Evolutionary conservation across 2,888 invertebrate species (phyloP), one percentile per base, ranked within the genome.

Genomic region (Agriopis aurantiaria): DNA sequence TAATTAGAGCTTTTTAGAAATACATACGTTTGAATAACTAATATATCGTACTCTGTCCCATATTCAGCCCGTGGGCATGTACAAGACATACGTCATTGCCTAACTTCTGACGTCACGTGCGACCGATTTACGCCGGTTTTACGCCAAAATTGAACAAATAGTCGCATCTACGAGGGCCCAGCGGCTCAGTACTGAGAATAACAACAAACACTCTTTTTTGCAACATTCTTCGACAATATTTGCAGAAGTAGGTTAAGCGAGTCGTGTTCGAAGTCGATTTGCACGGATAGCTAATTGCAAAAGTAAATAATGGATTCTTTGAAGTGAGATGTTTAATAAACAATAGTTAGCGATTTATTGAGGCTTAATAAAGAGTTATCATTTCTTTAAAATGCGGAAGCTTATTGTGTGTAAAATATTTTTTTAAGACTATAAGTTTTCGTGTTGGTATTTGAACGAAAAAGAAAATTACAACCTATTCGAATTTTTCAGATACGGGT

Each of bases 131-230:
- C 65, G 62, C 62, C 74, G 70, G 68, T 68, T 71, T 72, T 77
- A 79, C 74, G 78, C 79, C 65, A 62, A 70, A 70, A 62, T 62
- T 69, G 51, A 49, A 45, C 65, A 70, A 70, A 83, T 79, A 78
- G 76, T 79, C 72, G 75, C 75, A 78, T 73, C 74, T 68, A 76
- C 72, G 74, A 58, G 45, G 46, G 11, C 11, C 33, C 33, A 33
- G 3, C n/a, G 78, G 74, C 75, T 79, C 64, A 71, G 75, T 80
- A 82, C 79, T 78, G 72, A 80, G 81, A 82, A 81, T 73, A 72
- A 75, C 66, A 75, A 77, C 77, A 82, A 80, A 80, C 75, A 84
- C 67, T 72, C 72, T 78, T 82, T 81, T 82, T 80, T 80, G 77
- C 74, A 61, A 74, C 71, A 65, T 72, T 76, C 74, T 72, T 62